phyloP scores from a whole-genome alignment of 2,113 vertebrate species.

The Pipa parva region DNA sequence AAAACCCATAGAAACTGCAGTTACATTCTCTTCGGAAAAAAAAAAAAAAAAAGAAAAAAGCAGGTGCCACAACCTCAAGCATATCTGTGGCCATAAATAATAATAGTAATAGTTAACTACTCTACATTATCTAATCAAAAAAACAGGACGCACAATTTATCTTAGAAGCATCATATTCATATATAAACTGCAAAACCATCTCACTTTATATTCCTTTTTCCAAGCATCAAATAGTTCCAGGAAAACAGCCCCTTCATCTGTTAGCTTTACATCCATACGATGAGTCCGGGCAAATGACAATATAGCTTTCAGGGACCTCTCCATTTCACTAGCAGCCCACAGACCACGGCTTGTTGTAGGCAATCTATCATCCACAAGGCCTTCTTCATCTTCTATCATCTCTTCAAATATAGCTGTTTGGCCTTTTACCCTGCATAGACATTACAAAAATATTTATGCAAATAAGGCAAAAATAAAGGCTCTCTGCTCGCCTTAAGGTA shows the following conservation, averaged over 20 bases:
- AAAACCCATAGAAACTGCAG: no score
- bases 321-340: conserved; percentile 90
- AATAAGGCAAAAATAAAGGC: conserved; percentile 36
- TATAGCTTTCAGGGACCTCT: conserved; percentile 84
- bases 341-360: conserved; percentile 91
- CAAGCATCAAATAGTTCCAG: conserved; percentile 94
- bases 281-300: conserved; percentile 85
- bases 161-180: no score
- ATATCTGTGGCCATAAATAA: no score
- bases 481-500: no score
- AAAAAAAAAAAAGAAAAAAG: no score
- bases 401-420: conserved; percentile 97
- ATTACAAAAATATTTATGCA: no score
- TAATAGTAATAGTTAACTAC: no score
- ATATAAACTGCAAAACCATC: no score
- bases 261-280: conserved; percentile 71
- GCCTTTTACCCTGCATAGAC: conserved; percentile 78
- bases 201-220: conserved; percentile 98
- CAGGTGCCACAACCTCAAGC: no score
- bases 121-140: no score
- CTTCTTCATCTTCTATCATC: conserved; percentile 97
- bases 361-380: conserved; percentile 85
- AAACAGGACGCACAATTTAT: no score
- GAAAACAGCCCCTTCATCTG: conserved; percentile 84
- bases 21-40: no score